phyloP scores from a whole-genome alignment of 2,888 invertebrate genomes.

The Parnassius mnemosyne region DNA sequence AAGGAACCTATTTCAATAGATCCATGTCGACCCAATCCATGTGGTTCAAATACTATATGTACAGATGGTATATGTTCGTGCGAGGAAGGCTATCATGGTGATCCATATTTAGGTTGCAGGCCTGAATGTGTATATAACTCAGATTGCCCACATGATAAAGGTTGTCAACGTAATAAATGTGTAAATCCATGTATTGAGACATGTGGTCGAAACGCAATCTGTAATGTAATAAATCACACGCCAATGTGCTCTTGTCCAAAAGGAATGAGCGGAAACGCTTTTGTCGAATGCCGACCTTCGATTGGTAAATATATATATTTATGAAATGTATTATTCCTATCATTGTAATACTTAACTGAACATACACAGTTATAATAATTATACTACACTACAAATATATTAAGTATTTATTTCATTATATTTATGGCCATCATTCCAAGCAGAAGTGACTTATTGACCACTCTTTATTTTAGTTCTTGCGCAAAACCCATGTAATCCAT shows the following conservation, averaged over 20 bases:
- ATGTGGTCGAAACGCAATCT: conserved; percentile 85
- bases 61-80: conserved; percentile 82
- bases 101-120: conserved; percentile 84
- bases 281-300: conserved; percentile 78
- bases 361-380: too few relatives aligned
- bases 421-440: too few relatives aligned
- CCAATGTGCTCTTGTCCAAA: conserved; percentile 86
- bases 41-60: conserved; percentile 83
- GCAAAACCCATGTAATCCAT: conserved; percentile 85
- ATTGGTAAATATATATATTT: conserved; percentile 62
- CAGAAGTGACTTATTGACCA: too few relatives aligned
- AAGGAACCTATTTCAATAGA: conserved; percentile 48
- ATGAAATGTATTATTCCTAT: neutral
- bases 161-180: conserved; percentile 85
- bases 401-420: too few relatives aligned
- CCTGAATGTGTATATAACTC: conserved; percentile 86
- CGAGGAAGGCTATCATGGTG: conserved; percentile 81
- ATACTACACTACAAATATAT: too few relatives aligned
- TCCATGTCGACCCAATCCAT: conserved; percentile 83
- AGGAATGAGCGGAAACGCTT: conserved; percentile 85
- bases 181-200: conserved; percentile 86
- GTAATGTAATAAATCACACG: conserved; percentile 86
- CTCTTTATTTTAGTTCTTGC: conserved; percentile 46
- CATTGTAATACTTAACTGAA: too few relatives aligned
- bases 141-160: conserved; percentile 83